phyloP scores from a whole-genome alignment of 2,888 invertebrate genomes.

The Ormyrus rosae region DNA sequence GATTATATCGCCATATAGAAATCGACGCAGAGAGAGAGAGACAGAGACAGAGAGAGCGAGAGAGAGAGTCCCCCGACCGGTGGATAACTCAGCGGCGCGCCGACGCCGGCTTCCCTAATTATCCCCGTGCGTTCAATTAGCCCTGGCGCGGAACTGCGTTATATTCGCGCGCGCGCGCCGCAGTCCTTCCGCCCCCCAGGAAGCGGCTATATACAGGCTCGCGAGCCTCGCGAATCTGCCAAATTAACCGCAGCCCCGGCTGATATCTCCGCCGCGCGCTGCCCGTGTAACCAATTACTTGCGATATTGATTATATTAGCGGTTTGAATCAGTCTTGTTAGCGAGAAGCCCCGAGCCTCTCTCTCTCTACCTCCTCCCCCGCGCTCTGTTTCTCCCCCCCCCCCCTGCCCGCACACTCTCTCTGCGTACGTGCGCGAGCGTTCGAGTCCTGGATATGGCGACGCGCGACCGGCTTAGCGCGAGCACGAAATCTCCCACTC shows the following conservation, averaged over 20 bases:
- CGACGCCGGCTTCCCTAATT: conserved; percentile 11
- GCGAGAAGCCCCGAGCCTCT: background rate
- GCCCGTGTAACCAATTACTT: conserved; percentile 29
- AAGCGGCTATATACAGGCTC: background rate
- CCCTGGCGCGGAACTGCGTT: background rate
- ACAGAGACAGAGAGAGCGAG: no score
- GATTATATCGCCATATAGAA: background rate
- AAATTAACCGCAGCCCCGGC: conserved; percentile 38
- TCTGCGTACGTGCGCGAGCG: background rate
- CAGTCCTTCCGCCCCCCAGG: conserved; percentile 10
- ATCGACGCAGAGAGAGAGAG: background rate
- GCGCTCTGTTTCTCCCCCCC: background rate
- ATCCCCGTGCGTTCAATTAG: conserved; percentile 25
- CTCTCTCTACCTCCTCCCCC: no score
- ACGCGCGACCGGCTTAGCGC: no score
- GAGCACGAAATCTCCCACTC: background rate
- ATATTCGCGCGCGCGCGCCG: background rate
- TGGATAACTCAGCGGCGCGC: background rate
- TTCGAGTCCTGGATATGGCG: no score
- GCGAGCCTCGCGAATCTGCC: conserved; percentile 10
- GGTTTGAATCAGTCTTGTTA: conserved; percentile 52
- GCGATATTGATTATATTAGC: conserved; percentile 55
- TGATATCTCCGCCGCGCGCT: conserved; percentile 21
- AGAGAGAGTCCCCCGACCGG: background rate
- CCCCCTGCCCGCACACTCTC: background rate